These are phyloP conservation scores for Psylliodes chrysocephalus DNA, from an alignment of 2,888 invertebrate genomes.

Conservation along the genomic window DNA sequence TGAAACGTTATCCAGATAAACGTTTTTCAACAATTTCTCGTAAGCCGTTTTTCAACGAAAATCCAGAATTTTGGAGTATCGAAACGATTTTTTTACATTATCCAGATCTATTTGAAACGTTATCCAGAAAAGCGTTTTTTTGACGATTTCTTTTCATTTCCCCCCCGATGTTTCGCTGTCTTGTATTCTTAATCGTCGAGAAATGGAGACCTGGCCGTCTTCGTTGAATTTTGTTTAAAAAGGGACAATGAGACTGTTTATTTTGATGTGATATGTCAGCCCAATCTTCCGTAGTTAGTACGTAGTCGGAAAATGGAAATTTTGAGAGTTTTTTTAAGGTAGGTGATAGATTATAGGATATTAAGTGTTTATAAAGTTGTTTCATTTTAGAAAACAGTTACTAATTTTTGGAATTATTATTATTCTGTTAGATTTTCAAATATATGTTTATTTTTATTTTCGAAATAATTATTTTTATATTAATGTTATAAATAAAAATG, in stretches of 20 bases:
- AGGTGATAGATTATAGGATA: slow-evolving; percentile 5
- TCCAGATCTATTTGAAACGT: too few relatives aligned
- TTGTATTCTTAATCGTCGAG: background rate
- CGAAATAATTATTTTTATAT: too few relatives aligned
- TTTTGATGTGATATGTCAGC: slow-evolving; percentile 48
- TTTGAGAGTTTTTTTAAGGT: slow-evolving; percentile 1
- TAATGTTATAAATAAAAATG: too few relatives aligned
- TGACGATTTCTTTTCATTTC: background rate
- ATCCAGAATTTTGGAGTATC: too few relatives aligned
- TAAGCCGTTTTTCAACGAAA: too few relatives aligned
- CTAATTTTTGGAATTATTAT: background rate
- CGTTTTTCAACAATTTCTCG: background rate
- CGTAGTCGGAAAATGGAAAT: slow-evolving; percentile 46
- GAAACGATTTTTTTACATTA: too few relatives aligned
- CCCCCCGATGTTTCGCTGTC: background rate
- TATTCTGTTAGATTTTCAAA: background rate
- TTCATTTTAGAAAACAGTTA: background rate
- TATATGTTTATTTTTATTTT: background rate
- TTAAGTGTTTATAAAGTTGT: slow-evolving; percentile 18
- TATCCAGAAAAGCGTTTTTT: too few relatives aligned
- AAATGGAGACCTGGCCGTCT: background rate
- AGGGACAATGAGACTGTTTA: slow-evolving; percentile 5
- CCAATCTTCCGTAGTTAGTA: slow-evolving; percentile 63
- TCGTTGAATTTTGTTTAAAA: background rate
- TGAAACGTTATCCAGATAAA: too few relatives aligned